Evolutionary conservation across 2,113 vertebrate species (phyloP), one percentile per base, ranked within the genome.

Genomic region (Mesembrinibis cayennensis): DNA sequence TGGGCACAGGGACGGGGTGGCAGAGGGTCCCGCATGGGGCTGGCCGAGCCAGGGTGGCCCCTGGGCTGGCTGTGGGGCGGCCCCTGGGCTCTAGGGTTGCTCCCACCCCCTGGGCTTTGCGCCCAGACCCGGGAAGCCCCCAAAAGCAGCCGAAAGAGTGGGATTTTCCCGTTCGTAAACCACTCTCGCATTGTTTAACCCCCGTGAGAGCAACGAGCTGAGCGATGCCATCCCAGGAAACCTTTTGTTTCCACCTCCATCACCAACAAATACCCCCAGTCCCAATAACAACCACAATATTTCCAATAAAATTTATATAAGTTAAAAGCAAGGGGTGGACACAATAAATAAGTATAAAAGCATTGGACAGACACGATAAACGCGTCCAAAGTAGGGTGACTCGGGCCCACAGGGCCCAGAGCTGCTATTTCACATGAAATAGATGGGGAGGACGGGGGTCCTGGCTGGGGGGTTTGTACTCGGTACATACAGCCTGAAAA

Each of bases 401-500:
- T 87, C 3, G 0, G 89, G 77, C 96, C 93, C 93, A 97, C 13
- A 2, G 95, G 93, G 96, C 91, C 94, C 77, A 93, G 94, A 89
- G 81, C 56, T 81, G 52, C 93, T 96, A 96, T 91, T 94, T 95
- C 96, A 96, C 87, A 11, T 79, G 96, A 95, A 96, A 95, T 78
- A 95, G 93, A n/a, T 15, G 29, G 16, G 21, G 13, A 40, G 10
- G 5, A 20, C 0, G 1, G 3, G 13, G 9, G 17, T 83, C 32
- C 38, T 5, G 1, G 65, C 29, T 13, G 17, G 6, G 16, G 21
- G n/a, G 34, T 12, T 53, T 97, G 97, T 97, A 97, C 96, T 92
- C 10, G 49, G 97, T 97, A 97, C 97, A 97, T 97, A 97, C 97
- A 4, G 83, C 76, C 44, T 93, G 81, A 89, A 86, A 97, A 97